Evolutionary conservation across 92 coral and sea anemone genomes (phyloP).

Genomic region (Bergia puertoricense): DNA sequence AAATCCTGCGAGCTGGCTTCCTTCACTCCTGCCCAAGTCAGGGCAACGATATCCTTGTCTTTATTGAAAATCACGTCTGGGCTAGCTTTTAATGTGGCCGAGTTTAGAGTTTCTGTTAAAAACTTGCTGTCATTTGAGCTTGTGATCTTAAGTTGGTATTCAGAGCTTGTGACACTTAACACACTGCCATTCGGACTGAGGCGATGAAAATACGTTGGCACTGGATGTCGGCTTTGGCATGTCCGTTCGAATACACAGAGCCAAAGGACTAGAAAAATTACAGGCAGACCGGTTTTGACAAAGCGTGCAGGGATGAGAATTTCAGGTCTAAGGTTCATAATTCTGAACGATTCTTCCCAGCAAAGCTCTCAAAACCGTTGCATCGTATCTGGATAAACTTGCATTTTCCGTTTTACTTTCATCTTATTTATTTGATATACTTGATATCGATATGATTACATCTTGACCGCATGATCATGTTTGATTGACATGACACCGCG

Average conservation of each 20-base stretch:
- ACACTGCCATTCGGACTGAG: conserved; percentile 20
- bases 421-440: too few species aligned
- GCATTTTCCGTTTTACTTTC: not conserved
- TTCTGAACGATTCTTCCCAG: not conserved
- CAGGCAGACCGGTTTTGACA: not conserved
- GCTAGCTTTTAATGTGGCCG: conserved; percentile 38
- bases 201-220: conserved; percentile 45
- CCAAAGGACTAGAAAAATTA: not conserved
- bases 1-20: conserved; percentile 65
- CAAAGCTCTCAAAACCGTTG: not conserved
- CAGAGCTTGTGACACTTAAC: not conserved
- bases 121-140: not conserved
- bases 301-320: not conserved
- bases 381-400: too few species aligned
- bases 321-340: not conserved
- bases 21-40: conserved; percentile 73
- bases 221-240: conserved; percentile 20
- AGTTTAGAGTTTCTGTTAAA: not conserved
- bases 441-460: too few species aligned
- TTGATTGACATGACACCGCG: not conserved
- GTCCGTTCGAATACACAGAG: not conserved
- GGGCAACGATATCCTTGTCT: conserved; percentile 69
- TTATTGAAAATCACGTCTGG: conserved; percentile 54
- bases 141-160: conserved; percentile 37
- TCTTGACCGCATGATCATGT: not conserved